Conservation (phyloP, 2,888 invertebrate species). For the Leptarthrus brevirostris region DNA sequence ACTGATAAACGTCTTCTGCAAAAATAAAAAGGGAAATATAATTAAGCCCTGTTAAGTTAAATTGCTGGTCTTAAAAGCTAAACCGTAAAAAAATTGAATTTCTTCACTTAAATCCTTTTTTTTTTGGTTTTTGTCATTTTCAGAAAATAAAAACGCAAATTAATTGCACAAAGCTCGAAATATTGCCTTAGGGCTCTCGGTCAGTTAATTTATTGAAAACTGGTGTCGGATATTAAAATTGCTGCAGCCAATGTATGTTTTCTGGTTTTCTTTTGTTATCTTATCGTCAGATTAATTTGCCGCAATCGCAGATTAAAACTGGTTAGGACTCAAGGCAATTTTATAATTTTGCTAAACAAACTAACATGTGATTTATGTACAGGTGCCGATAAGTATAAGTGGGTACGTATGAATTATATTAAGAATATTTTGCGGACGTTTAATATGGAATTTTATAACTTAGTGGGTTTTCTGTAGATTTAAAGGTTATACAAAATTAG, state of each 20-base stretch:
- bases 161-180: background rate
- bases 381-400: too few relatives aligned
- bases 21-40: background rate
- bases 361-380: too few relatives aligned
- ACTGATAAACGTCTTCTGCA: slow-evolving; percentile 43
- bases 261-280: background rate
- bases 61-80: background rate
- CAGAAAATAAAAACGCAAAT: background rate
- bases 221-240: background rate
- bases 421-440: too few relatives aligned
- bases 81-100: background rate
- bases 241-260: background rate
- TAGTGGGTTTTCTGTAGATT: too few relatives aligned
- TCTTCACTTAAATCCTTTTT: background rate
- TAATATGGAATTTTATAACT: too few relatives aligned
- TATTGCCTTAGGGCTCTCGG: background rate
- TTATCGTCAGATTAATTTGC: background rate
- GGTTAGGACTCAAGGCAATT: background rate
- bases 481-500: too few relatives aligned
- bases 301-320: background rate
- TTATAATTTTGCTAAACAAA: too few relatives aligned
- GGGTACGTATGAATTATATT: too few relatives aligned
- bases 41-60: background rate
- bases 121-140: too few relatives aligned
- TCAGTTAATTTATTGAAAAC: background rate